A percentile compares a stretch with the other conserved stretches of the same genome.
These are phyloP conservation scores for Mythimna albipuncta DNA, from an alignment of 2,888 invertebrate species.

Conservation along the genomic window DNA sequence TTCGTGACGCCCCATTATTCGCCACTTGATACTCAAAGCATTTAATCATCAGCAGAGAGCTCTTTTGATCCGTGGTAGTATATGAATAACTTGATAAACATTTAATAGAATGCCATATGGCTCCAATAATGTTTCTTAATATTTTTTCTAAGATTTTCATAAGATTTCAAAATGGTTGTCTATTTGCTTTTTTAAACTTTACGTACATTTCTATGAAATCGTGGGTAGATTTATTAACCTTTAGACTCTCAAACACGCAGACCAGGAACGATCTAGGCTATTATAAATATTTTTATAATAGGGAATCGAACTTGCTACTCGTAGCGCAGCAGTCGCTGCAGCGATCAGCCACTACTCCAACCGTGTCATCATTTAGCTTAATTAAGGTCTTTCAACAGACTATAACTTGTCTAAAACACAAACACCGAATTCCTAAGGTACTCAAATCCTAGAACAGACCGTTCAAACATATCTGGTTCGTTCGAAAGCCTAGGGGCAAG, in stretches of 20 bases:
- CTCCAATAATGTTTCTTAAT: neutral
- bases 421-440: neutral
- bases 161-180: neutral
- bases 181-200: neutral
- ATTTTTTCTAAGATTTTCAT: too few relatives aligned
- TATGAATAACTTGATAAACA: constrained; percentile 19
- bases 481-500: constrained; percentile 62
- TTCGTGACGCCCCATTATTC: constrained; percentile 66
- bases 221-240: too few relatives aligned
- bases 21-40: constrained; percentile 60
- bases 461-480: constrained; percentile 26
- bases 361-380: neutral
- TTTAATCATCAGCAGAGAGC: constrained; percentile 15
- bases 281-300: too few relatives aligned
- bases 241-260: too few relatives aligned
- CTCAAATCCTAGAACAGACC: constrained; percentile 3
- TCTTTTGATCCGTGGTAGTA: constrained; percentile 22
- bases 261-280: too few relatives aligned
- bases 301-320: too few relatives aligned
- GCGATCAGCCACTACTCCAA: too few relatives aligned
- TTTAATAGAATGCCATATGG: neutral
- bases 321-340: too few relatives aligned
- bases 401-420: neutral
- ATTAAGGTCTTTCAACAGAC: neutral
- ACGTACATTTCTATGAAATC: too few relatives aligned